These are phyloP conservation scores for Julus scandinavius DNA, from an alignment of 2,888 invertebrate genomes.

Conservation along the genomic window DNA sequence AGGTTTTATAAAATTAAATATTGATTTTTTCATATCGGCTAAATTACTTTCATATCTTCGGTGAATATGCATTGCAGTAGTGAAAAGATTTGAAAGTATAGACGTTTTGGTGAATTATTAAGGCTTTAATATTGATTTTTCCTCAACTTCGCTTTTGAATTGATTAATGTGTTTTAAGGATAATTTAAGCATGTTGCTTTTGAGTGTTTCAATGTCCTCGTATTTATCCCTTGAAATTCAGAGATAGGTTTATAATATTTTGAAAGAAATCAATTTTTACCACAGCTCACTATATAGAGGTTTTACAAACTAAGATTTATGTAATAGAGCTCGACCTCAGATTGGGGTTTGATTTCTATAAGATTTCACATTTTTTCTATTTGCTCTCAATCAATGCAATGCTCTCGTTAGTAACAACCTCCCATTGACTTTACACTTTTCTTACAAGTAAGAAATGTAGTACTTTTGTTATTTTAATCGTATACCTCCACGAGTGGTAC, in stretches of 20 bases:
- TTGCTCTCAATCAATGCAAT: no score
- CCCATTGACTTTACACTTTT: no score
- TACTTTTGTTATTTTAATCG: no score
- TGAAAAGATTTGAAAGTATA: not conserved
- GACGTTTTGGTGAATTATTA: constrained; percentile 23
- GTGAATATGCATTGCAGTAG: not conserved
- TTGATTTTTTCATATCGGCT: constrained; percentile 18
- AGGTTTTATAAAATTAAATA: not conserved
- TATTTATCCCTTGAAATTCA: not conserved
- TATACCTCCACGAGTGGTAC: not conserved
- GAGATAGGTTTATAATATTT: not conserved
- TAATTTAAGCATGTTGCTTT: not conserved
- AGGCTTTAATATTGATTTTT: not conserved
- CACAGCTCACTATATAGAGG: no score
- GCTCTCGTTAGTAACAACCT: no score
- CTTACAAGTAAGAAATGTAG: no score
- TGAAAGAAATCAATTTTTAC: not conserved
- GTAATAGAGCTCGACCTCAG: no score
- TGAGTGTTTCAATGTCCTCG: not conserved
- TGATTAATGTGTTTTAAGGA: not conserved
- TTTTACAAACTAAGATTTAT: no score
- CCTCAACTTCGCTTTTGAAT: not conserved
- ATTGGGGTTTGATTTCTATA: no score
- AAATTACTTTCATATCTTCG: not conserved
- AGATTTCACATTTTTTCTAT: no score